Evolutionary conservation across 2,113 vertebrate genomes (phyloP), one percentile per base, ranked within the genome.

Genomic region (Alethe castanea): DNA sequence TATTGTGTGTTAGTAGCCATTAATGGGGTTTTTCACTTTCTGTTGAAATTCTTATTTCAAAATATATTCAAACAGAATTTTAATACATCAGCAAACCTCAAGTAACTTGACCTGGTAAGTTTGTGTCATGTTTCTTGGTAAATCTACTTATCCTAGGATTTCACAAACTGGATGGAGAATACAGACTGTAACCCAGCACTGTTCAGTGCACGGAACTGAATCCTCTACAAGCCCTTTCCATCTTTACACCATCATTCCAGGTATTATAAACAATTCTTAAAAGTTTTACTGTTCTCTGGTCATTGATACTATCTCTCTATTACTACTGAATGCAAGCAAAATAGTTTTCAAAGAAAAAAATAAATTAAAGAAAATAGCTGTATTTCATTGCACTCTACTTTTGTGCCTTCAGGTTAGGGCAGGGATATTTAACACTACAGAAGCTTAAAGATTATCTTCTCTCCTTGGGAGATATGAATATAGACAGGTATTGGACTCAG

Each of bases 381-480:
- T 88, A 92, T 71, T 93, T 93, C 86, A 95, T 83, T 93, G 86
- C 82, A 90, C 86, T 77, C 87, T 87, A 47, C 9, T 83, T 95
- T 44, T 86, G 48, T 90, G 94, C 80, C 71, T 88, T 94, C 47
- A 23, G 82, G n/a, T 84, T 67, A 86, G 90, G 93, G 60, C 53
- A 86, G 35, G 48, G 69, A 71, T 69, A 88, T 71, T 95, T 90
- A 73, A 66, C 56, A 93, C 64, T 82, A 92, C 48, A 95, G 86
- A 66, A 94, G 28, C n/a, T 61, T 90, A 86, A 90, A 77, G 45
- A 78, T 78, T 81, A 96, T 88, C 93, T 96, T 97, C 90, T 97
- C 94, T 96, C 95, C 93, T 92, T 96, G 92, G 95, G 95, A 95
- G 95, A 96, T 93, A 96, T 24, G 90, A 90, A 81, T 79, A 93